Evolutionary conservation across 1,140 invertebrate genomes (phyloP), one percentile per base, ranked within the genome.

Genomic region (Rhynchophorus ferrugineus): DNA sequence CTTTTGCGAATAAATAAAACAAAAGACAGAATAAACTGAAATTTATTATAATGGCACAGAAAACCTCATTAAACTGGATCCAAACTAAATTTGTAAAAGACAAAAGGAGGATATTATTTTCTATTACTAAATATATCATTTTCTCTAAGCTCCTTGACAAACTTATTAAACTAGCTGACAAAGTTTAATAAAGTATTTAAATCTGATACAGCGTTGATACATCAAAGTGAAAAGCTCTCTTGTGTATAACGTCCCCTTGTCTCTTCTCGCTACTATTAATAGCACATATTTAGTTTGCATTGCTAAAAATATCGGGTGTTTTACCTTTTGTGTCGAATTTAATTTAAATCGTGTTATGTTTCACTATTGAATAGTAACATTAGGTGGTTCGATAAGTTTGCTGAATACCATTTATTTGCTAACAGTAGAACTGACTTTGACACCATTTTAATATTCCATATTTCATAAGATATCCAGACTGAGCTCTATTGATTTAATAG

Each of bases 91-190:
- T 48, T 48, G 18, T 48, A 39, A 48, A 21, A 48, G 45, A 48
- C 45, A 48, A 38, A 35, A 48, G 20, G 29, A 48, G 45, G 45
- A 48, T 48, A 48, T 48, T 48, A 48, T 48, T 48, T 48, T 48
- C 45, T 48, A 48, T 35, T 48, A 39, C 45, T 48, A 48, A 48
- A 48, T 48, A 48, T 48, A 48, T 48, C 45, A 48, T 48, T 48
- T 48, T 48, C 45, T 29, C 17, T 48, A 21, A 48, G 45, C 45
- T 24, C 45, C 29, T 48, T 48, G 45, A 48, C 45, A 48, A 48
- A 48, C 34, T 48, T 48, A 48, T 48, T 48, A 48, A 35, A 48
- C 45, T 48, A 44, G 20, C 19, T 48, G 45, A 35, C 45, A 38
- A 48, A 48, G 22, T 48, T 48, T 48, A 39, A 39, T 24, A 24